Conservation (phyloP, 2,113 vertebrate species). For the Cyphomyrus plagiostoma region DNA sequence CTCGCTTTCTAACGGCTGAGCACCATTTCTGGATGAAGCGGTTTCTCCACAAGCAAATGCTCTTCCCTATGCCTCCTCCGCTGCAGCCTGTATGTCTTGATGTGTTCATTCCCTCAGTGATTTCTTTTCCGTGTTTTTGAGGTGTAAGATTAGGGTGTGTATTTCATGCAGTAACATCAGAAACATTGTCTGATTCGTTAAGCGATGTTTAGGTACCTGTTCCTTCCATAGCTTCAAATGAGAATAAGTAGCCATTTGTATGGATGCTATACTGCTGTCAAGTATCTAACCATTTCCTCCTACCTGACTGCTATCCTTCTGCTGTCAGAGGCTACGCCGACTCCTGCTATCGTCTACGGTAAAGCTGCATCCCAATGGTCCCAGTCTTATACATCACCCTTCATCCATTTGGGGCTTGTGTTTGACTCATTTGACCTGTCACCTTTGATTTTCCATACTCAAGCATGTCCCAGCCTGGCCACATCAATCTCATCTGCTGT, state of each 20-base stretch:
- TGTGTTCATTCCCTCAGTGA: not conserved
- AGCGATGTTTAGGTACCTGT: not conserved
- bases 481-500: slow-evolving; percentile 7
- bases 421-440: slow-evolving; percentile 10
- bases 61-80: not conserved
- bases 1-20: not conserved
- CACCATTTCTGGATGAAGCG: no score
- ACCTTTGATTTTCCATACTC: slow-evolving; percentile 3
- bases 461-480: slow-evolving; percentile 1
- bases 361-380: slow-evolving; percentile 60
- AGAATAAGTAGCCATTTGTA: not conserved
- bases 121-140: not conserved
- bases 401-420: slow-evolving; percentile 24
- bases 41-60: not conserved
- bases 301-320: slow-evolving; percentile 71
- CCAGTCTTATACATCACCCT: slow-evolving; percentile 36
- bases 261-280: not conserved
- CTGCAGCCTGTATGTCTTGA: not conserved
- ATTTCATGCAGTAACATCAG: not conserved
- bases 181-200: not conserved
- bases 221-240: not conserved
- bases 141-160: not conserved
- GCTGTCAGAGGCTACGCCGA: slow-evolving; percentile 87
- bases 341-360: slow-evolving; percentile 91
- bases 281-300: slow-evolving; percentile 55